phyloP scores from a whole-genome alignment of 2,888 invertebrate genomes.

The Eretmocerus hayati region DNA sequence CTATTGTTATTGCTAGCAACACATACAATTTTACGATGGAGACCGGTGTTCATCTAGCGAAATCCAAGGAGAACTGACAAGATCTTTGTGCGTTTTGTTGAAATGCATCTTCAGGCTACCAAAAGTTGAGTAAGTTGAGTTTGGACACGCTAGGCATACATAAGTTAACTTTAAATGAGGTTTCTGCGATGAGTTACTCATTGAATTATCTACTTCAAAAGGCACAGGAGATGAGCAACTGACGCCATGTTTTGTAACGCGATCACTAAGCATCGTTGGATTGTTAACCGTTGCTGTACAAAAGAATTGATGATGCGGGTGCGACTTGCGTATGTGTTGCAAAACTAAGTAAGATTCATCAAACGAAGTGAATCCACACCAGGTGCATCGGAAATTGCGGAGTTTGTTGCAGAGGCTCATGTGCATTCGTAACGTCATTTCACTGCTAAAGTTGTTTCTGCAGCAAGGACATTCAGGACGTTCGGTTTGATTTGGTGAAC shows the following conservation, averaged over 20 bases:
- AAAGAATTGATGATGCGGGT: background rate
- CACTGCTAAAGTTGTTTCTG: background rate
- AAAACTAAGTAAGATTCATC: conserved; percentile 32
- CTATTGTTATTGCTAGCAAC: too few species aligned
- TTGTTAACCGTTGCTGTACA: conserved; percentile 1
- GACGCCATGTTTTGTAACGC: background rate
- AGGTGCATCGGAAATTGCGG: conserved; percentile 38
- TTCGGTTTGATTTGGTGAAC: too few species aligned
- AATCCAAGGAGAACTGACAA: too few species aligned
- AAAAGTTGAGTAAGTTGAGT: conserved; percentile 1
- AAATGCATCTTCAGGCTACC: conserved; percentile 1
- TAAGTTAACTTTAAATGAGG: conserved; percentile 5
- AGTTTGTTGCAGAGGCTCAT: background rate
- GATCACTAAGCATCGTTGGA: background rate
- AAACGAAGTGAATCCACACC: conserved; percentile 38
- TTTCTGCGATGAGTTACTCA: too few species aligned
- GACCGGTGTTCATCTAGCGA: too few species aligned
- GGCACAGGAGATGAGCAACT: conserved; percentile 3
- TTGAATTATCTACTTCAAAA: background rate
- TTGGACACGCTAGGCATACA: conserved; percentile 6
- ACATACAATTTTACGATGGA: too few species aligned
- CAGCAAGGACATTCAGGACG: background rate
- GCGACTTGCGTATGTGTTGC: background rate
- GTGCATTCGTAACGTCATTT: background rate
- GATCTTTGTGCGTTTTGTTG: background rate